Evolutionary conservation across 2,888 invertebrate species (phyloP), one percentile per base, ranked within the genome.

Genomic region (Odontomyia ornata): DNA sequence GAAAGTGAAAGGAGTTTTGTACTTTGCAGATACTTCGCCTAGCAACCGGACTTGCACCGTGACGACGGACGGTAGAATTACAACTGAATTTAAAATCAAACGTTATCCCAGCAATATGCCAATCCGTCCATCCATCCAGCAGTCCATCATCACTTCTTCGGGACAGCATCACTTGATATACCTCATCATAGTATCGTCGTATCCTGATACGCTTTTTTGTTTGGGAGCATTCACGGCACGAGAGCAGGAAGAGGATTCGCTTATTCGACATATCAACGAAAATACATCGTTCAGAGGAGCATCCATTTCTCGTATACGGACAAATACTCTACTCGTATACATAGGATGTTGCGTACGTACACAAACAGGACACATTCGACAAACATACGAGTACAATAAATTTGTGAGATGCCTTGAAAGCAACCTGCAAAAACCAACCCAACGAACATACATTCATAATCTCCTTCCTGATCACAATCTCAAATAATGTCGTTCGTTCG

Each of bases 1-100:
- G 81, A 81, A 81, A 81, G 81, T 81, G 81, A 81, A 81, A 81
- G 81, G 81, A 80, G 79, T 80, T 80, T 80, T 76, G 79, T 77
- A 77, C 80, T 76, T 80, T 82, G 81, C 30, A 69, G 69, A 69
- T 69, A 69, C 67, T 43, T 46, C 82, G 81, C 86, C 82, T 86
- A 85, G 86, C 85, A 86, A 86, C 86, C 83, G 83, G 81, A 82
- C 84, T 83, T 25, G 83, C 85, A 84, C 84, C 84, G 83, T 83
- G 86, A 86, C 84, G 85, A 83, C 83, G 86, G n/a, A 86, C 86
- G 86, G 86, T 85, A 85, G 85, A 87, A 86, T 86, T 86, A 86
- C 86, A 86, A 87, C 87, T 87, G 87, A 87, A 86, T 84, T 84
- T 83, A 82, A 84, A 86, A 84, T 86, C 85, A 83, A 78, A 86